Evolutionary conservation across 2,888 invertebrate species (phyloP).

Genomic region (Cephus rjabovi): DNA sequence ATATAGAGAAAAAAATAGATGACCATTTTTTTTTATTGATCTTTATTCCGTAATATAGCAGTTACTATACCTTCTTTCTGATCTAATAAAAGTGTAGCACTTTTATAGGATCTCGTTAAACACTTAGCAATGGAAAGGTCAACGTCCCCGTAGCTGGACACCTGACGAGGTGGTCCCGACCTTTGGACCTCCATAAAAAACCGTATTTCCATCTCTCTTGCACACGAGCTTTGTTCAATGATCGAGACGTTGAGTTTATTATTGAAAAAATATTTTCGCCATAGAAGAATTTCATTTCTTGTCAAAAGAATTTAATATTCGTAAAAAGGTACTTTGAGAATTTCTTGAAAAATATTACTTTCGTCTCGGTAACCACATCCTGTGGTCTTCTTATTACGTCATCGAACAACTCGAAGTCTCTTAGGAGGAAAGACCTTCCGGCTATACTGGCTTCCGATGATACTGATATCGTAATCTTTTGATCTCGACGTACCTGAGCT

Average conservation of each 20-base stretch:
- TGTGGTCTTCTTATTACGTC: constrained; percentile 30
- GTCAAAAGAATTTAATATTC: not conserved
- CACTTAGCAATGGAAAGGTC: too few species aligned
- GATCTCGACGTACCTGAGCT: constrained; percentile 25
- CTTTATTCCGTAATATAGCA: too few species aligned
- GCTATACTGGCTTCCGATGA: constrained; percentile 19
- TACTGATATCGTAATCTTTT: constrained; percentile 44
- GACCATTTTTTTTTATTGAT: too few species aligned
- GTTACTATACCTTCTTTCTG: not conserved
- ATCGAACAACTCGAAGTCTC: constrained; percentile 24
- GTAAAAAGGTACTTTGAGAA: not conserved
- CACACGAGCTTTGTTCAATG: too few species aligned
- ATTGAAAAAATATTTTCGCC: not conserved
- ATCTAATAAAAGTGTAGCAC: not conserved
- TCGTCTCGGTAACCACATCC: constrained; percentile 9
- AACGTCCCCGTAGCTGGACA: too few species aligned
- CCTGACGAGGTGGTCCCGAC: too few species aligned
- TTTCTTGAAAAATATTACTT: constrained; percentile 21
- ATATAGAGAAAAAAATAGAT: not conserved
- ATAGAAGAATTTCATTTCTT: not conserved
- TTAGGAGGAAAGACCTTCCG: not conserved
- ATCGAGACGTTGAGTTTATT: too few species aligned
- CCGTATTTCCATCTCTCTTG: too few species aligned
- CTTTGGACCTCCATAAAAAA: too few species aligned
- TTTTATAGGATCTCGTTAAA: not conserved